Evolutionary conservation across 2,113 vertebrate species (phyloP), one percentile per base, ranked within the genome.

Genomic region (Octodon degus): DNA sequence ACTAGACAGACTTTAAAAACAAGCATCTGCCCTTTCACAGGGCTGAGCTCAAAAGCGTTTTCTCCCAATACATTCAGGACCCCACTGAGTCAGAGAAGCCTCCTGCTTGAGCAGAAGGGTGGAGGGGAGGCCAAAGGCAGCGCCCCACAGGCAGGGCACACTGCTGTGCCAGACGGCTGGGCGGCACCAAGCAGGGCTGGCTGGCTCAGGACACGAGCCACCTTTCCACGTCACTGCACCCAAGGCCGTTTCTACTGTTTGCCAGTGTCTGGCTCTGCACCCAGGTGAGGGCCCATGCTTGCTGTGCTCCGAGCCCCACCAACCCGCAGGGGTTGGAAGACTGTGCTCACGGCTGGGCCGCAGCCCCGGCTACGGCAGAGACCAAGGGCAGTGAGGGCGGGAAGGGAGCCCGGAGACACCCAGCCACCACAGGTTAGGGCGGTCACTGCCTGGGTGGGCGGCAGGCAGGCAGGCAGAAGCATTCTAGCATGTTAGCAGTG

Each of bases 381-480:
- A 93, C 43, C 34, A 89, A 89, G 65, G 13, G 79, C n/a, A 80
- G 80, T 4, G 20, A 80, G 77, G 65, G 10, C 37, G 25, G 1
- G 8, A 14, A 58, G n/a, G 74, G 7, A 40, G 40, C 53, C 84
- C 30, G 22, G 27, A 83, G 60, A 79, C 37, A 5, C 60, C 62
- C 30, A 43, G 95, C 95, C 86, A 86, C 81, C 63, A 67, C 63
- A 20, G 34, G 95, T 95, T 32, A 90, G 58, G 63, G 60, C 93
- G 2, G 37, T 72, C 77, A 77, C 90, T 34, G 7, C 43, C 68
- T 55, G 70, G 87, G 92, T 79, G 90, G 63, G 0, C n/a, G n/a
- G n/a, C n/a, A n/a, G 67, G 97, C 92, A 98, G 97, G 98, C 97
- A 98, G 98, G 98, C 96, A 91, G 97, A 98, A 98, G 98, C 98